phyloP scores from a whole-genome alignment of 2,888 invertebrate genomes.

The Acanthosepion pharaonis region DNA sequence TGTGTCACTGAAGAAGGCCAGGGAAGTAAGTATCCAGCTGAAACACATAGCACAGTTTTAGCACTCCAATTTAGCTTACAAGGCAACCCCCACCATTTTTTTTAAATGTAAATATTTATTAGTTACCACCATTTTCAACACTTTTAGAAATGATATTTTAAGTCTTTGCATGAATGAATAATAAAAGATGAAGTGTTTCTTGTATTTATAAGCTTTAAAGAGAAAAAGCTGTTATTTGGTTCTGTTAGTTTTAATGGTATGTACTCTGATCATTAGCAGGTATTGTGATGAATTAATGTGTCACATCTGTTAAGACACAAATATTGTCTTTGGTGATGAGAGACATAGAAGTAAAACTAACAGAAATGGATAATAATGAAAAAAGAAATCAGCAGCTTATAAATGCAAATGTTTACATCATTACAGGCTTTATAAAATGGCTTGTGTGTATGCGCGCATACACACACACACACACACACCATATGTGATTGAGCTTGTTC shows the following conservation, averaged over 20 bases:
- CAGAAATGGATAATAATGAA: neutral
- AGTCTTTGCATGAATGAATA: neutral
- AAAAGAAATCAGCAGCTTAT: neutral
- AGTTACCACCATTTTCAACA: neutral
- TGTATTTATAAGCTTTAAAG: neutral
- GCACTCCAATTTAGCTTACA: neutral
- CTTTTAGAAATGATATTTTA: neutral
- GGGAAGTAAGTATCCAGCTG: constrained; percentile 33
- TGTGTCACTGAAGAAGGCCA: neutral
- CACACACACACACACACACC: neutral
- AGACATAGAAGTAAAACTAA: neutral
- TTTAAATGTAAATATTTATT: neutral
- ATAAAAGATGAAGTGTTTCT: too few relatives aligned
- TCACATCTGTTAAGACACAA: too few relatives aligned
- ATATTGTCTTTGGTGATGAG: neutral
- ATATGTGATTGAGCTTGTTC: neutral
- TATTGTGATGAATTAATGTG: too few relatives aligned
- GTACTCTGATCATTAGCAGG: neutral
- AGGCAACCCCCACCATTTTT: neutral
- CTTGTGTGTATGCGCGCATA: neutral
- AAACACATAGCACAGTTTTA: neutral
- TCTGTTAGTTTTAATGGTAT: neutral
- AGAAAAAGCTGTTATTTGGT: too few relatives aligned
- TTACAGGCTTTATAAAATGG: neutral
- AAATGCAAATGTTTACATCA: neutral